phyloP scores from a whole-genome alignment of 1,140 invertebrate species.

The Drosophila novamexicana region DNA sequence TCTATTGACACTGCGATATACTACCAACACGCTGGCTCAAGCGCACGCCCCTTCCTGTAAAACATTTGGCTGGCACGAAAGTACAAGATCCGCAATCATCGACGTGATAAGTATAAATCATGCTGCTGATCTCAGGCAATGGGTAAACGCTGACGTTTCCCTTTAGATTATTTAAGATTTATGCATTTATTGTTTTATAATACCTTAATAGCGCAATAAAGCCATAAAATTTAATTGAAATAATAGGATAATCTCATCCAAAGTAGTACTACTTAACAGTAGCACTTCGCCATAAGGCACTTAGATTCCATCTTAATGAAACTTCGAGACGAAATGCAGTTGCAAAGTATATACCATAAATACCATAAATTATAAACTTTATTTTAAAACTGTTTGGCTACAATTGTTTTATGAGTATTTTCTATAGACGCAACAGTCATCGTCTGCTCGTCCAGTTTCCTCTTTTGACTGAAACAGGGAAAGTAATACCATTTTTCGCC shows the following conservation, averaged over 20 bases:
- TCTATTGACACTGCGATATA: slow-evolving; percentile 39
- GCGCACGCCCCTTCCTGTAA: background rate
- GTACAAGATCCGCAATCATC: slow-evolving; percentile 49
- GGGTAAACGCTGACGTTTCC: background rate
- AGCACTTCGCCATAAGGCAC: background rate
- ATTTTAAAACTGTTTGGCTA: slow-evolving; percentile 25
- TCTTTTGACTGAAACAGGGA: slow-evolving; percentile 48
- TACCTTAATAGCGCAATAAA: slow-evolving; percentile 1
- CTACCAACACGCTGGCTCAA: background rate
- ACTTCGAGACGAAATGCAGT: slow-evolving; percentile 15
- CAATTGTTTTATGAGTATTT: slow-evolving; percentile 10
- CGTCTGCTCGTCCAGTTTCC: slow-evolving; percentile 16
- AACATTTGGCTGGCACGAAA: background rate
- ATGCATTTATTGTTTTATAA: slow-evolving; percentile 17
- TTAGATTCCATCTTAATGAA: background rate
- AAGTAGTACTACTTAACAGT: background rate
- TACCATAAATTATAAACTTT: slow-evolving; percentile 29
- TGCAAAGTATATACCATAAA: slow-evolving; percentile 3
- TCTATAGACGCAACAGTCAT: slow-evolving; percentile 16
- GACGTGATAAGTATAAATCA: slow-evolving; percentile 42
- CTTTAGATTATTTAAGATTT: slow-evolving; percentile 12
- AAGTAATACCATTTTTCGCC: slow-evolving; percentile 84
- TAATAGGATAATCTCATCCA: background rate
- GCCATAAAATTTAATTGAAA: background rate
- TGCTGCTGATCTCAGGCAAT: background rate